Percentiles rank a stretch among this genome's conserved stretches.
phyloP scores from a whole-genome alignment of 2,888 invertebrate genomes.

The Arrhopalites spinosus region DNA sequence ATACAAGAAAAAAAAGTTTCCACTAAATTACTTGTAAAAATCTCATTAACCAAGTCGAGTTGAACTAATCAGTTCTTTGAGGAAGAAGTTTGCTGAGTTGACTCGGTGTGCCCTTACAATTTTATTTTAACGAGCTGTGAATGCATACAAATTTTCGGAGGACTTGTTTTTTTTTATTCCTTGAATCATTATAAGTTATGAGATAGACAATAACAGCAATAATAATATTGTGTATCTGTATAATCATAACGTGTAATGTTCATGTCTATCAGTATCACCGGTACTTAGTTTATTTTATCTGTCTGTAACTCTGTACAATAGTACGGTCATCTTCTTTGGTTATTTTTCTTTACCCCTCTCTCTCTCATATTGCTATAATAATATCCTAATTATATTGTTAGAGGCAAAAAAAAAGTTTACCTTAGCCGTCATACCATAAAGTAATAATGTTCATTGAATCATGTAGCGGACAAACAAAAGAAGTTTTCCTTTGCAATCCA shows the following conservation, averaged over 20 bases:
- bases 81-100: too few species aligned
- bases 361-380: not conserved
- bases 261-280: too few species aligned
- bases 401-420: conserved; percentile 14
- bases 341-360: not conserved
- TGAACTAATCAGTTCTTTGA: conserved; percentile 31
- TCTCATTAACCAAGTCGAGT: conserved; percentile 22
- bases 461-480: conserved; percentile 6
- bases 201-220: not conserved
- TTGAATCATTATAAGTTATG: not conserved
- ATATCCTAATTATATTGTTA: conserved; percentile 21
- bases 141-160: not conserved
- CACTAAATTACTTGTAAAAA: conserved; percentile 4
- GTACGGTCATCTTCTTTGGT: too few species aligned
- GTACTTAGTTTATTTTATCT: too few species aligned
- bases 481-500: not conserved
- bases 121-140: conserved; percentile 29
- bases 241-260: too few species aligned
- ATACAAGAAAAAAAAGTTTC: conserved; percentile 2
- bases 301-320: too few species aligned
- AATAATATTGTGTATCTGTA: too few species aligned
- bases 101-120: conserved; percentile 2
- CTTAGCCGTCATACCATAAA: conserved; percentile 23
- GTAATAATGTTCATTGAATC: conserved; percentile 34
- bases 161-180: not conserved